Conservation (phyloP, 2,797 vertebrate species). For the Chloroceryle inda region DNA sequence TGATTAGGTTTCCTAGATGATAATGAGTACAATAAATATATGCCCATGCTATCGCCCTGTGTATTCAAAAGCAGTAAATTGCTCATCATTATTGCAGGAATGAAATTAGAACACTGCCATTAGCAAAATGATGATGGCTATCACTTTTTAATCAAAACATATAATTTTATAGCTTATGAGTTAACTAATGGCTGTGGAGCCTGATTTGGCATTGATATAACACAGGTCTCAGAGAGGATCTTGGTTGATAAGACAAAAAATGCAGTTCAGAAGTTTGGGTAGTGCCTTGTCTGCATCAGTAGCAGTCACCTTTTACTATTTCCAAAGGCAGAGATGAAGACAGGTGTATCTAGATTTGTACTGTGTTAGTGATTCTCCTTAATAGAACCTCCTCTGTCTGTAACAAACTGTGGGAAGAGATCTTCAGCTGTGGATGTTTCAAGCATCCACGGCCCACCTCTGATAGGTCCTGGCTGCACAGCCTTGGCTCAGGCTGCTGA, state of each 20-base stretch:
- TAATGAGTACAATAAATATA: conserved; percentile 55
- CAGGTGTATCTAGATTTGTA: background rate
- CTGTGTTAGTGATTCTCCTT: background rate
- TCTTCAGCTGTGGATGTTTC: background rate
- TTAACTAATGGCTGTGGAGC: conserved; percentile 29
- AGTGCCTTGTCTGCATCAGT: background rate
- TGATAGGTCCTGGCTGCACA: background rate
- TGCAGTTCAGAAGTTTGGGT: background rate
- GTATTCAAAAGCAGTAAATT: conserved; percentile 34
- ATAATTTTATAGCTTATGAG: conserved; percentile 52
- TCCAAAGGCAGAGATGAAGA: background rate
- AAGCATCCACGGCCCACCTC: background rate
- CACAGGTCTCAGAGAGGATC: background rate
- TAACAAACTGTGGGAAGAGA: background rate
- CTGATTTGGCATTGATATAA: background rate
- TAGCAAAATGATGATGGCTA: conserved; percentile 32
- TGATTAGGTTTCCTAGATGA: conserved; percentile 39
- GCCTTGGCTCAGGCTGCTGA: background rate
- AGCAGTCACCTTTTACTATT: background rate
- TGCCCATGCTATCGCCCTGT: background rate
- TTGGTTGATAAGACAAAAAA: background rate
- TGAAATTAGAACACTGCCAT: conserved; percentile 41
- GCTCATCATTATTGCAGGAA: conserved; percentile 19
- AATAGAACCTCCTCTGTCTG: background rate
- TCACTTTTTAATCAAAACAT: conserved; percentile 62